These are phyloP conservation scores for Halesus radiatus DNA, from an alignment of 1,140 invertebrate genomes.

Conservation along the genomic window DNA sequence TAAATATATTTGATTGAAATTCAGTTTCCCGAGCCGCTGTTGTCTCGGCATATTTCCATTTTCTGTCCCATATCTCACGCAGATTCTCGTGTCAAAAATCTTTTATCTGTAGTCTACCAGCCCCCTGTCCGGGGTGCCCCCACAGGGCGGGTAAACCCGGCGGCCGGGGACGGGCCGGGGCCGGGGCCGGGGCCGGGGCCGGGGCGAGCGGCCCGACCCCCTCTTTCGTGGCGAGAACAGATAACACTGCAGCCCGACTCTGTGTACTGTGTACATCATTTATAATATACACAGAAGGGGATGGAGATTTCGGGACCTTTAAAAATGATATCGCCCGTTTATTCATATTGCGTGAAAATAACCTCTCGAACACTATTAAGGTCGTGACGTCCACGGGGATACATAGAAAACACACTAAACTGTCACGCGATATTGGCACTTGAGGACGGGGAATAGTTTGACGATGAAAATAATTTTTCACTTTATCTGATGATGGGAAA, in stretches of 20 bases:
- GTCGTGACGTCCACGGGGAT: constrained; percentile 27
- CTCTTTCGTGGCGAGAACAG: constrained; percentile 55
- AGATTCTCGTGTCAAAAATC: constrained; percentile 38
- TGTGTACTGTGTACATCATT: constrained; percentile 57
- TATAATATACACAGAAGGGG: constrained; percentile 52
- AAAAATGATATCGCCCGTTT: constrained; percentile 56
- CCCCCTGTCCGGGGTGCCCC: constrained; percentile 26
- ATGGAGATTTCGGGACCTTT: constrained; percentile 56
- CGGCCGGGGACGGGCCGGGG: constrained; percentile 45
- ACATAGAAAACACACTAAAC: constrained; percentile 33
- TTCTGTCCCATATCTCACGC: constrained; percentile 32
- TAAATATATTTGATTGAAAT: constrained; percentile 16
- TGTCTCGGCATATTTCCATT: constrained; percentile 40
- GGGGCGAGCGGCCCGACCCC: constrained; percentile 43
- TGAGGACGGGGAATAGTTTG: constrained; percentile 23
- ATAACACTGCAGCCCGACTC: constrained; percentile 56
- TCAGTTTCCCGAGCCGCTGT: constrained; percentile 21
- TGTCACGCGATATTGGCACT: constrained; percentile 37
- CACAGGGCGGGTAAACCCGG: constrained; percentile 19
- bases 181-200: constrained; percentile 40
- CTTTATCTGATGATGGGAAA: constrained; percentile 36
- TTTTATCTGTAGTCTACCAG: constrained; percentile 31
- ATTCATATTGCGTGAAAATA: constrained; percentile 57
- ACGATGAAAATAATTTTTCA: constrained; percentile 39
- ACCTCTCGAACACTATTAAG: constrained; percentile 21